Evolutionary conservation across 2,888 invertebrate genomes (phyloP).

Genomic region (Lochmaea capreae): DNA sequence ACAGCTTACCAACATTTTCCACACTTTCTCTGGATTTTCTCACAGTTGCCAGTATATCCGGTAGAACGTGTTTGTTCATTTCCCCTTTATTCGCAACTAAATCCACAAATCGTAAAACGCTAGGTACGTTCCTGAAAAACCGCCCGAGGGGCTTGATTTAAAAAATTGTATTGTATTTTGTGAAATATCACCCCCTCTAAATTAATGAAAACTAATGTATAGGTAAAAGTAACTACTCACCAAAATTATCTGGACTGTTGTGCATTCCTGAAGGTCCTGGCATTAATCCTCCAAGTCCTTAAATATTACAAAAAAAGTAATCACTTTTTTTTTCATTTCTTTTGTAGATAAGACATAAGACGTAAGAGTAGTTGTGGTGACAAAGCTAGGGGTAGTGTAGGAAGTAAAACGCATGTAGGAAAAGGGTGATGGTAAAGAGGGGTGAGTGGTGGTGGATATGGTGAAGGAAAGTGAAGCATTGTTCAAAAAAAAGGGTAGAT

Average conservation of each 20-base stretch:
- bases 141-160: not conserved
- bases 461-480: too few species aligned
- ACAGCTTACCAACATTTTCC: slow-evolving; percentile 54
- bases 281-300: slow-evolving; percentile 78
- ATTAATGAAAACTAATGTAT: slow-evolving; percentile 32
- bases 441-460: too few species aligned
- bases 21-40: slow-evolving; percentile 54
- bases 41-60: slow-evolving; percentile 52
- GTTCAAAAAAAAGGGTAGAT: too few species aligned
- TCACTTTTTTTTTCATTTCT: not conserved
- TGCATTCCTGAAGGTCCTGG: slow-evolving; percentile 90
- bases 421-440: too few species aligned
- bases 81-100: slow-evolving; percentile 50
- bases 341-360: too few species aligned
- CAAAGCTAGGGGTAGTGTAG: too few species aligned
- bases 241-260: slow-evolving; percentile 77
- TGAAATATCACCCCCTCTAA: not conserved
- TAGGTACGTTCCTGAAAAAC: slow-evolving; percentile 38
- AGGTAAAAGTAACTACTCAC: slow-evolving; percentile 62
- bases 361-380: too few species aligned
- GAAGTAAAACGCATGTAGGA: too few species aligned
- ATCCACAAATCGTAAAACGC: slow-evolving; percentile 51
- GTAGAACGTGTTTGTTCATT: slow-evolving; percentile 54
- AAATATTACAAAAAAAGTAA: slow-evolving; percentile 38
- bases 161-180: too few species aligned